Evolutionary conservation across 1,140 invertebrate species (phyloP), one percentile per base, ranked within the genome.

Genomic region (Bombus breviceps): DNA sequence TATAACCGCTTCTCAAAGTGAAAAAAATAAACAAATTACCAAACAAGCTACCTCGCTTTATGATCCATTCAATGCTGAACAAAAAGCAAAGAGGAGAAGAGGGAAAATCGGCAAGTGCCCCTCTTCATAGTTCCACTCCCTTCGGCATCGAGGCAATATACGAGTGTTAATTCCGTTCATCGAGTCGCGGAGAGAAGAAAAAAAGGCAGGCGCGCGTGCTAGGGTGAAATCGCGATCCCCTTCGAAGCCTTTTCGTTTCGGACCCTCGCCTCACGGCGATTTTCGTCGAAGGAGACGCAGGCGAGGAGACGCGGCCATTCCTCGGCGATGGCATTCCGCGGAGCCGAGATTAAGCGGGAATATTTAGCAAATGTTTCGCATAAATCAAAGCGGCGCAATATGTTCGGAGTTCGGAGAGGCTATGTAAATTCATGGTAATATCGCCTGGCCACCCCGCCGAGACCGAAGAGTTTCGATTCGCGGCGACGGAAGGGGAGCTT

Each of bases 391-490:
- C 92, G 82, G 85, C 92, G 93, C 93, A 94, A 94, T 94, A 94
- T 94, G 93, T 94, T 93, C 90, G 77, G 89, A 92, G 91, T 91
- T 92, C 90, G 92, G 90, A 92, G 87, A 91, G 87, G 89, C 93
- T 95, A 95, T 95, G 93, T 93, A 95, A 95, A 95, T 94, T 94
- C 93, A 94, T 94, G 94, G 92, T 95, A 95, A 95, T 95, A 92
- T 92, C 91, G 87, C 74, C 2, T 92, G 92, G 93, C 92, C 92
- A 92, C 92, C 92, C 91, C 85, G 90, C 78, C 77, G 90, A 90
- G 90, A 89, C 91, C 86, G 90, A 89, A 87, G 88, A 92, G 90
- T 89, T 92, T 93, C 89, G 92, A 90, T 86, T 82, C 88, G 86
- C 71, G 83, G 87, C 73, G 78, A 82, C 83, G 78, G 64, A 83